Base-by-base conservation (phyloP, 2,113 vertebrate genomes). In the Cisticola juncidis region DNA sequence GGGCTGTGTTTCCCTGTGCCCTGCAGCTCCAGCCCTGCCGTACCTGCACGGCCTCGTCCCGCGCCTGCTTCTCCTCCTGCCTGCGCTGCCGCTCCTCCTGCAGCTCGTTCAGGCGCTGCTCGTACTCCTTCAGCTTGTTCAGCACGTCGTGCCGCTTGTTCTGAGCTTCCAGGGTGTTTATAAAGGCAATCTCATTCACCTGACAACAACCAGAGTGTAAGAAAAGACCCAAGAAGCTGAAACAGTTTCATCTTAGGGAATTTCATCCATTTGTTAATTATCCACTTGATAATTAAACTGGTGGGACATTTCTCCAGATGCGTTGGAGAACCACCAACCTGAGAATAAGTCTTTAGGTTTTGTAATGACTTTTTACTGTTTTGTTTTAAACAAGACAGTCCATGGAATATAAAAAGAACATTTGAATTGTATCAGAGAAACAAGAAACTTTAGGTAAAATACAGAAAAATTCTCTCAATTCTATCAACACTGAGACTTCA, bases 141-240 rank as follows among this genome's bases (percentile, higher is more conserved):
- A 99, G 71, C 42, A 99, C 99, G 31, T 99, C 99, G 5, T 99
- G 99, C 5, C 99, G 98, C 74, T 99, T 99, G 97, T 99, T 99
- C 96, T 99, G 99, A 47, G 99, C 99, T 97, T 99, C 99, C n/a
- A 99, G 96, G 6, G 99, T 99, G 97, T 99, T 99, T 93, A 99
- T 99, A 92, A 99, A 99, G 5, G 99, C 99, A 31, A 99, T 99
- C 97, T 99, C 99, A 91, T 99, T 99, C 35, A 99, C 99, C 99
- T 99, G 96, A 29, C 86, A 94, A 56, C 45, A 70, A 93, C 14
- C 40, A 78, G 86, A 77, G 21, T 3, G 3, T 44, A 38, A 91
- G 70, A 42, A 44, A 64, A 76, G 8, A 57, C 31, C 6, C 12
- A 31, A 62, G n/a, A 85, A 62, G 19, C 0, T 56, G 48, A 76